Percentiles rank a stretch among this genome's conserved stretches.
Conservation (phyloP, 2,113 vertebrate genomes). For the Rhinopomastus cyanomelas region DNA sequence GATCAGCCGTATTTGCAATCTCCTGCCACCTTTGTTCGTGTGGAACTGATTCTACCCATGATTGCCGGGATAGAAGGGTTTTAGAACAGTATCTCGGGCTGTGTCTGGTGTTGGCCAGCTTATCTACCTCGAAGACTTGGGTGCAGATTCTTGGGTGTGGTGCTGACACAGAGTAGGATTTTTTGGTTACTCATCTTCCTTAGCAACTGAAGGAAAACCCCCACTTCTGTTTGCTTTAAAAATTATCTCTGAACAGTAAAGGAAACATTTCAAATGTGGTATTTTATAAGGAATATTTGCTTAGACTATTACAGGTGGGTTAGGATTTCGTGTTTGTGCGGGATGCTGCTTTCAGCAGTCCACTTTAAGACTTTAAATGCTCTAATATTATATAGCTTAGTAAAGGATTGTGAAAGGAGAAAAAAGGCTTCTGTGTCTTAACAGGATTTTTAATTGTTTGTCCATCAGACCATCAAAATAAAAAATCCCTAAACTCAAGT, state of each 20-base stretch:
- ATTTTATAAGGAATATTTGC: not conserved
- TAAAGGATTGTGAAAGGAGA: not conserved
- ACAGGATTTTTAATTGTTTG: not conserved
- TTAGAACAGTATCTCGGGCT: not conserved
- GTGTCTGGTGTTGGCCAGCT: not conserved
- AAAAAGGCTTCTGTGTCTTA: not conserved
- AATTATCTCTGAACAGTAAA: not conserved
- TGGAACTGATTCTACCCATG: not conserved
- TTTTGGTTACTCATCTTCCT: not conserved
- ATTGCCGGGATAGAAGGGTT: not conserved
- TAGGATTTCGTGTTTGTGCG: not conserved
- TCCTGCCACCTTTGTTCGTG: not conserved
- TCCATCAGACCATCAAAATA: not conserved
- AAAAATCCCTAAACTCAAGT: not conserved
- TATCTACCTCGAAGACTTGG: not conserved
- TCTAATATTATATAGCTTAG: not conserved
- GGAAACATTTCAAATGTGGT: not conserved
- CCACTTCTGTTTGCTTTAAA: not conserved
- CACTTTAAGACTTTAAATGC: not conserved
- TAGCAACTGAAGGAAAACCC: not conserved
- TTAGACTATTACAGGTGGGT: not conserved
- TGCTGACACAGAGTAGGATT: not conserved
- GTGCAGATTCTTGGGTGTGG: conserved; percentile 9
- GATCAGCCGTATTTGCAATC: conserved; percentile 14
- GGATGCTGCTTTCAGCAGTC: not conserved